Evolutionary conservation across 2,888 invertebrate genomes (phyloP).

Genomic region (Hermaeophaga mercurialis): DNA sequence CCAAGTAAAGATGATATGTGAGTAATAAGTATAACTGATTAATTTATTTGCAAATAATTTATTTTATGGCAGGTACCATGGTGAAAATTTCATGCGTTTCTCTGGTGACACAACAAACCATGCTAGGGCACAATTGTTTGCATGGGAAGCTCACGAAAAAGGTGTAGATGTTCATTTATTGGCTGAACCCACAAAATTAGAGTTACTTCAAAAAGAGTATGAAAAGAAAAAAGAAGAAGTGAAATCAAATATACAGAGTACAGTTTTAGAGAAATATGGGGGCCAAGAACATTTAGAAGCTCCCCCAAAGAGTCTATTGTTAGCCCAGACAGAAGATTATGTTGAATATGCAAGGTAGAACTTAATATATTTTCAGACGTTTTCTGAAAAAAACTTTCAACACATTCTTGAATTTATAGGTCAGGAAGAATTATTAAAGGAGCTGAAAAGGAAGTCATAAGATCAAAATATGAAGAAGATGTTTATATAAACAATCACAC

Average conservation of each 20-base stretch:
- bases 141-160: constrained; percentile 94
- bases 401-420: background rate
- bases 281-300: constrained; percentile 90
- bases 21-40: too few species aligned
- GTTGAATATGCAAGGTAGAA: constrained; percentile 83
- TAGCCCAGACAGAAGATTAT: constrained; percentile 96
- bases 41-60: too few species aligned
- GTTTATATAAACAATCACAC: constrained; percentile 91
- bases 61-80: constrained; percentile 68
- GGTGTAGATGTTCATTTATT: constrained; percentile 94
- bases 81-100: constrained; percentile 95
- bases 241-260: constrained; percentile 82
- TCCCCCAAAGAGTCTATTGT: constrained; percentile 84
- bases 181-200: constrained; percentile 97
- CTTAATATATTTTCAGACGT: background rate
- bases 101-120: constrained; percentile 93
- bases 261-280: constrained; percentile 91
- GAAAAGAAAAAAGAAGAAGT: constrained; percentile 87
- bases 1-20: constrained; percentile 50
- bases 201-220: constrained; percentile 87
- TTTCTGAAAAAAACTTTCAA: too few species aligned
- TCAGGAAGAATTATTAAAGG: constrained; percentile 88
- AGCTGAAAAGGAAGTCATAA: constrained; percentile 83
- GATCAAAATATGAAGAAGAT: constrained; percentile 94
- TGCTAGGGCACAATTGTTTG: constrained; percentile 91